Conservation (phyloP, 2,113 vertebrate species). For the Amblyopsis rosae region DNA sequence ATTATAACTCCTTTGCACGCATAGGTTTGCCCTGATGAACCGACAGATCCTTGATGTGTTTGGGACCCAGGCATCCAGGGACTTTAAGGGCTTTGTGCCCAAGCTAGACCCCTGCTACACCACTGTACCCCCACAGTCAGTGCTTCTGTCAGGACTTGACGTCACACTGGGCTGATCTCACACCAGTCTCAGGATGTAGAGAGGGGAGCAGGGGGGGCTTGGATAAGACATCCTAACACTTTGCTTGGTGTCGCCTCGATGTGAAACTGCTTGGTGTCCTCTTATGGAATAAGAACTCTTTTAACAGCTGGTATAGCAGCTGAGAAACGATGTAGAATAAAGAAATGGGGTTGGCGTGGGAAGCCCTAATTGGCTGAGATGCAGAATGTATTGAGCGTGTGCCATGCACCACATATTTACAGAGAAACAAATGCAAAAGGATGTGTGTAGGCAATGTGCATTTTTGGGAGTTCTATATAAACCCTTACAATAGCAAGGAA, state of each 20-base stretch:
- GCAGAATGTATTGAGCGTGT: slow-evolving; percentile 1
- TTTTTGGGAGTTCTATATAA: neutral
- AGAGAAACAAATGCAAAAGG: slow-evolving; percentile 14
- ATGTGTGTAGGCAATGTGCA: neutral
- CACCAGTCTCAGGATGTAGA: slow-evolving; percentile 7
- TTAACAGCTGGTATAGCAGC: neutral
- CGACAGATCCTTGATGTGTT: slow-evolving; percentile 89
- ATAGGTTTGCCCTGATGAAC: slow-evolving; percentile 94
- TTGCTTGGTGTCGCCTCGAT: slow-evolving; percentile 21
- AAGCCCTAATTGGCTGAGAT: neutral
- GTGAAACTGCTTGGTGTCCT: slow-evolving; percentile 18
- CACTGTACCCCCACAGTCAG: slow-evolving; percentile 37
- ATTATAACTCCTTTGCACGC: neutral
- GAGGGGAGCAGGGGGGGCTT: neutral
- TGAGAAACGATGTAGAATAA: slow-evolving; percentile 17
- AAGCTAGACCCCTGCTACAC: slow-evolving; percentile 87
- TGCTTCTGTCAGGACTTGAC: slow-evolving; percentile 74
- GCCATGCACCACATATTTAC: neutral
- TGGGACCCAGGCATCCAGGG: slow-evolving; percentile 89
- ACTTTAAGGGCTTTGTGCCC: slow-evolving; percentile 87
- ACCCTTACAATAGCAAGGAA: neutral
- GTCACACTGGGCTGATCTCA: slow-evolving; percentile 78
- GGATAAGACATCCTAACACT: neutral
- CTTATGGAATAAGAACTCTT: neutral
- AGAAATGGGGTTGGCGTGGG: neutral